Conservation (phyloP, 1,140 invertebrate genomes). For the Papilio machaon region DNA sequence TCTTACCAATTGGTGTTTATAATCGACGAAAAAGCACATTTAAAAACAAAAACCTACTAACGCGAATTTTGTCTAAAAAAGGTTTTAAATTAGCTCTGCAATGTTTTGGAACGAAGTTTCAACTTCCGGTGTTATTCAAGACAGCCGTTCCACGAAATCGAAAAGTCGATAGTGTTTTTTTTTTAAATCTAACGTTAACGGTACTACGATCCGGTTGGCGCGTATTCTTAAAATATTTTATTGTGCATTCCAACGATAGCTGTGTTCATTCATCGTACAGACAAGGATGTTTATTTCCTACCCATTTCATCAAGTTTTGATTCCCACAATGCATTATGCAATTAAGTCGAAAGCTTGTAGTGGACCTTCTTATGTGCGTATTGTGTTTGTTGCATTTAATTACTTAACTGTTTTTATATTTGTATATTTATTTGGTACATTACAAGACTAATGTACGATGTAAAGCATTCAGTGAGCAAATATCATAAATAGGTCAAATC, state of each 20-base stretch:
- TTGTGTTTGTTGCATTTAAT: too few species aligned
- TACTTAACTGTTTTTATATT: not conserved
- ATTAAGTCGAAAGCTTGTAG: not conserved
- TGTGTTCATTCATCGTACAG: slow-evolving; percentile 66
- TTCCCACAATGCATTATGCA: not conserved
- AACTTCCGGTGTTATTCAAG: slow-evolving; percentile 8
- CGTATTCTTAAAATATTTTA: slow-evolving; percentile 37
- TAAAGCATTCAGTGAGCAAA: slow-evolving; percentile 18
- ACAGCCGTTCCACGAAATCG: not conserved
- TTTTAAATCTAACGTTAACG: slow-evolving; percentile 74
- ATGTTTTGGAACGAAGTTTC: slow-evolving; percentile 1
- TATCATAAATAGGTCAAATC: slow-evolving; percentile 35
- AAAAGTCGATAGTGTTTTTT: slow-evolving; percentile 29
- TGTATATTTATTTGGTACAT: not conserved
- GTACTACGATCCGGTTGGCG: slow-evolving; percentile 65
- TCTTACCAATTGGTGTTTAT: not conserved
- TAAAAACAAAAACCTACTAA: not conserved
- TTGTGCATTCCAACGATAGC: slow-evolving; percentile 58
- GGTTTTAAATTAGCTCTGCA: not conserved
- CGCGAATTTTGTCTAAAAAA: not conserved
- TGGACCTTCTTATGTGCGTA: not conserved
- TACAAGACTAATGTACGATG: slow-evolving; percentile 3
- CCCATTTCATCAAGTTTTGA: not conserved
- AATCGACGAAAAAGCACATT: not conserved
- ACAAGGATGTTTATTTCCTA: not conserved